These are phyloP conservation scores for Himalopsyche phryganea DNA, from an alignment of 1,140 invertebrate species.

Conservation along the genomic window DNA sequence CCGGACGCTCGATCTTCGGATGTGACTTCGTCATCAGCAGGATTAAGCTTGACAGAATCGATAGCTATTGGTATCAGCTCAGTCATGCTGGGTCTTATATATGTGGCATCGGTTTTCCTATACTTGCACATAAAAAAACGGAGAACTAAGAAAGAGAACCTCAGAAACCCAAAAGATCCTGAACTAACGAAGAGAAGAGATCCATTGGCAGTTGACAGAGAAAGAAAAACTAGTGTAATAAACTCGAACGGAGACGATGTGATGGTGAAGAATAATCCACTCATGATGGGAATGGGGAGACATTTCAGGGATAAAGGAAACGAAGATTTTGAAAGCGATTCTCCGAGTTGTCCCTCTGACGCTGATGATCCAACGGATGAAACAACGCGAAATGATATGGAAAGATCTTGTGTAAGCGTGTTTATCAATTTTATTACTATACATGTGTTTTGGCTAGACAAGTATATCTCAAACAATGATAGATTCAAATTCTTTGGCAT, in stretches of 20 bases:
- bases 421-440: no score
- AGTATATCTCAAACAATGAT: no score
- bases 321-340: conserved; percentile 45
- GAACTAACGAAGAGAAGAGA: conserved; percentile 19
- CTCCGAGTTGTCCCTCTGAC: conserved; percentile 46
- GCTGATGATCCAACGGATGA: conserved; percentile 40
- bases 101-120: conserved; percentile 76
- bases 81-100: conserved; percentile 74
- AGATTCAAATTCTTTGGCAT: no score
- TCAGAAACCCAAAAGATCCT: conserved; percentile 20
- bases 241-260: conserved; percentile 52
- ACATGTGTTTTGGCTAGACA: no score
- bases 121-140: conserved; percentile 69
- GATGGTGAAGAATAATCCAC: conserved; percentile 72
- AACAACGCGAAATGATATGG: not conserved
- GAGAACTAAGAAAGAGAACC: conserved; percentile 38
- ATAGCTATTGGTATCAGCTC: conserved; percentile 78
- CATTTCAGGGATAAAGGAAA: conserved; percentile 53
- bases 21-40: conserved; percentile 39
- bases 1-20: conserved; percentile 59
- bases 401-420: conserved; percentile 4
- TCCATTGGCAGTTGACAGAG: conserved; percentile 12
- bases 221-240: conserved; percentile 11
- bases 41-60: conserved; percentile 67
- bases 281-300: conserved; percentile 58